Base-by-base conservation (phyloP, 2,888 invertebrate genomes). In the Drosophila acutilabella region DNA sequence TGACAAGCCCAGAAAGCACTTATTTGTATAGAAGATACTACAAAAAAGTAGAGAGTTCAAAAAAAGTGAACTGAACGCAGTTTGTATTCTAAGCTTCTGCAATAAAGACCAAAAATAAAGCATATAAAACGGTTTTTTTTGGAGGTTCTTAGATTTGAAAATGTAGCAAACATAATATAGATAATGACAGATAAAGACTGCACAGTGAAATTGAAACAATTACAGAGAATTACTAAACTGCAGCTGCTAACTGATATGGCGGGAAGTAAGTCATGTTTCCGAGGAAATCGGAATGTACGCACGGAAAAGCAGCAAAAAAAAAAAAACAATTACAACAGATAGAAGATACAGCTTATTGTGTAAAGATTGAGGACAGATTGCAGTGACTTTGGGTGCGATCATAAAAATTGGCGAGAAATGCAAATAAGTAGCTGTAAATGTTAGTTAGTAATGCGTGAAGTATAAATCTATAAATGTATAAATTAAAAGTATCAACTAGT, bases 391-490 rank as follows among this genome's bases (percentile, higher is more conserved):
- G 11, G 4, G 4, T 7, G 30, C 50, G 50, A 18, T 50, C 50
- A 71, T 40, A 64, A 65, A 64, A 74, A 68, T 62, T 62, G 71
- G 62, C 53, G 75, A n/a, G 56, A 4, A 47, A 51, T 58, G 13
- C 30, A 74, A 81, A 81, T 53, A 74, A 81, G 78, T 53, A 58
- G 40, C 10, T 47, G 48, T 78, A 45, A 67, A 61, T 61, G 61
- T 33, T 41, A 10, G 51, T 54, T 41, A n/a, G 51, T 54, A 76
- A 80, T 86, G 82, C 87, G 82, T 83, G 82, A 83, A 83, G 40
- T 80, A 76, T 86, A 88, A 86, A 83, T 79, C 70, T 72, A 72
- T 47, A 54, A 71, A 69, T 14, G 8, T 40, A 72, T 83, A 88
- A 83, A 83, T 86, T 59, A 70, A 40, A 20, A 33, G 44, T n/a